Evolutionary conservation across 2,888 invertebrate species (phyloP), one percentile per base, ranked within the genome.

Genomic region (Lymantria dispar): DNA sequence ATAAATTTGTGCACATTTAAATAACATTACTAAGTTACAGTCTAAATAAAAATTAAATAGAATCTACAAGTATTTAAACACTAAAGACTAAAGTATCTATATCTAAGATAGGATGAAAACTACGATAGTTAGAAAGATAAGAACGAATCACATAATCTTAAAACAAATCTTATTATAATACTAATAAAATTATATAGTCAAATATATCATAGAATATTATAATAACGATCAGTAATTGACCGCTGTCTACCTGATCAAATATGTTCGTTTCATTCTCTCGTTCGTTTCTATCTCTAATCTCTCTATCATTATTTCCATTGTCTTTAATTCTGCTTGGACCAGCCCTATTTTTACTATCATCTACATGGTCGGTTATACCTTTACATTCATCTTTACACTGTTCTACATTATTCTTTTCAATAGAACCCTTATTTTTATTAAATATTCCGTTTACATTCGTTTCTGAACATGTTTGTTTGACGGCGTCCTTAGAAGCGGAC

Each of bases 171-270:
- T 76, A 74, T 53, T 74, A 72, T 70, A 80, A 56, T 62, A 78
- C 58, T 59, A 84, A 63, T 53, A 79, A 70, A 72, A 87, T 58
- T 46, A 84, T 64, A 65, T 70, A 76, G 61, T 76, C 78, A 51
- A 68, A 65, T 46, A 80, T 71, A 48, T 81, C 77, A 52, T 76
- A 78, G 56, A 80, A 72, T 56, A 81, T 73, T 66, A 87, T 73
- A 60, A 88, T 78, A 64, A 85, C 75, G 72, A 87, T 60, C 54
- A 80, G 63, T 82, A 87, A 84, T 83, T 83, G 86, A 84, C 82
- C 77, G 72, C 66, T 74, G 68, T 74, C 73, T 58, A 72, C 74
- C 70, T 74, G 74, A 70, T 68, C 61, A 54, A 58, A 62, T 64
- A 58, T 72, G 57, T 68, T 66, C 60, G 58, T 62, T 67, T 59